Percentiles rank a stretch among this genome's conserved stretches.
Evolutionary conservation across 2,113 vertebrate genomes (phyloP).

Genomic region (Anas platyrhynchos): DNA sequence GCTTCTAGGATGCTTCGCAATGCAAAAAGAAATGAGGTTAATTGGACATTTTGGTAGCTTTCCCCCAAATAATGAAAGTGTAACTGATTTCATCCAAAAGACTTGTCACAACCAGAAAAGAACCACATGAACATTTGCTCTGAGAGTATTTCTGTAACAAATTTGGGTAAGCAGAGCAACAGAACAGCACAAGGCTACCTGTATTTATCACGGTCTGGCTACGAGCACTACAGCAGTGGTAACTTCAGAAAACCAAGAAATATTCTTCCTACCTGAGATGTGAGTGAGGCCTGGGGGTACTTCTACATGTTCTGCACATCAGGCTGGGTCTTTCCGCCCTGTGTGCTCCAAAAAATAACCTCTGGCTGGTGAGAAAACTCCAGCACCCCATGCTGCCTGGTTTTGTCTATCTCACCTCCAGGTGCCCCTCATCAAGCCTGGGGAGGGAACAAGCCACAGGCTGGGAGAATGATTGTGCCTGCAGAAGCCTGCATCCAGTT

Average conservation of each 20-base stretch:
- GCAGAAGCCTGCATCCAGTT: background rate
- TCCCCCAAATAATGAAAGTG: background rate
- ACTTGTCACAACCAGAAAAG: background rate
- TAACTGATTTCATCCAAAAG: background rate
- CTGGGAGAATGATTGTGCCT: background rate
- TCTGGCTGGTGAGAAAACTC: background rate
- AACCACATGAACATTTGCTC: background rate
- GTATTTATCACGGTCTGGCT: background rate
- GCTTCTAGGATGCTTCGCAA: background rate
- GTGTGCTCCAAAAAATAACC: accelerated
- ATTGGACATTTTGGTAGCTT: background rate
- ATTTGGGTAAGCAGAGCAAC: accelerated
- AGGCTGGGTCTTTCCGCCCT: accelerated
- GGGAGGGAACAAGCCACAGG: background rate
- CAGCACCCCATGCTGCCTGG: background rate
- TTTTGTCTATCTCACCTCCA: background rate
- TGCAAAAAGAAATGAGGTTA: accelerated
- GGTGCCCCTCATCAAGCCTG: background rate
- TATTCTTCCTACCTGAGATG: background rate
- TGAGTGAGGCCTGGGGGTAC: accelerated
- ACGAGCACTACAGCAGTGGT: accelerated
- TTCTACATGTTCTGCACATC: accelerated
- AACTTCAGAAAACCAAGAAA: background rate
- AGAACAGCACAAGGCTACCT: background rate
- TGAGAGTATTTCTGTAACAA: background rate